Evolutionary conservation across 2,888 invertebrate genomes (phyloP).

Genomic region (Drosophila hamatofila): DNA sequence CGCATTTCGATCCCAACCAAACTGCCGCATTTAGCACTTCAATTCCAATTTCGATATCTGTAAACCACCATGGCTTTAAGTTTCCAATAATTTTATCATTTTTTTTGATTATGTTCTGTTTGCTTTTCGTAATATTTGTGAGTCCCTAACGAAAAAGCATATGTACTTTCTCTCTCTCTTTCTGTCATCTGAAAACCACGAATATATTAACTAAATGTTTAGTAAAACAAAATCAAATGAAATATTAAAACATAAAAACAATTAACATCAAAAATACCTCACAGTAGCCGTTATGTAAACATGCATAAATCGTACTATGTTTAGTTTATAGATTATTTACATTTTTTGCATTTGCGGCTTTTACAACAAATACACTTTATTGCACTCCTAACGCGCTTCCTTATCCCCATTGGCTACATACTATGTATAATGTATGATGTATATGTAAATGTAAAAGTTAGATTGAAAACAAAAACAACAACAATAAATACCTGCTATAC

Average conservation of each 20-base stretch:
- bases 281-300: slow-evolving; percentile 65
- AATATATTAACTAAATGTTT: slow-evolving; percentile 69
- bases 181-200: slow-evolving; percentile 35
- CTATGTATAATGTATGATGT: slow-evolving; percentile 20
- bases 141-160: slow-evolving; percentile 70
- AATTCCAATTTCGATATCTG: slow-evolving; percentile 39
- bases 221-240: slow-evolving; percentile 28
- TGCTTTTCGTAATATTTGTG: slow-evolving; percentile 77
- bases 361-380: slow-evolving; percentile 56
- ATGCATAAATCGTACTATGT: slow-evolving; percentile 52
- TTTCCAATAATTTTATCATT: slow-evolving; percentile 70
- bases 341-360: slow-evolving; percentile 75
- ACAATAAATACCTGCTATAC: slow-evolving; percentile 28
- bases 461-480: slow-evolving; percentile 16
- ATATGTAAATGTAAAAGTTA: slow-evolving; percentile 53
- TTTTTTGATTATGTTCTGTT: slow-evolving; percentile 71
- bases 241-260: slow-evolving; percentile 14
- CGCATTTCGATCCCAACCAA: slow-evolving; percentile 50
- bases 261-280: slow-evolving; percentile 56
- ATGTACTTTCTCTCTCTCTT: slow-evolving; percentile 35
- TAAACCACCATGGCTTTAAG: slow-evolving; percentile 76
- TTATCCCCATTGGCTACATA: slow-evolving; percentile 42
- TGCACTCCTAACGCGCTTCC: slow-evolving; percentile 65
- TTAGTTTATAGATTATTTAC: slow-evolving; percentile 58
- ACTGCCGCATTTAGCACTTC: slow-evolving; percentile 52